A percentile compares a stretch with the other conserved stretches of the same genome.
phyloP scores from a whole-genome alignment of 1,140 invertebrate species.

The Achatina immaculata region DNA sequence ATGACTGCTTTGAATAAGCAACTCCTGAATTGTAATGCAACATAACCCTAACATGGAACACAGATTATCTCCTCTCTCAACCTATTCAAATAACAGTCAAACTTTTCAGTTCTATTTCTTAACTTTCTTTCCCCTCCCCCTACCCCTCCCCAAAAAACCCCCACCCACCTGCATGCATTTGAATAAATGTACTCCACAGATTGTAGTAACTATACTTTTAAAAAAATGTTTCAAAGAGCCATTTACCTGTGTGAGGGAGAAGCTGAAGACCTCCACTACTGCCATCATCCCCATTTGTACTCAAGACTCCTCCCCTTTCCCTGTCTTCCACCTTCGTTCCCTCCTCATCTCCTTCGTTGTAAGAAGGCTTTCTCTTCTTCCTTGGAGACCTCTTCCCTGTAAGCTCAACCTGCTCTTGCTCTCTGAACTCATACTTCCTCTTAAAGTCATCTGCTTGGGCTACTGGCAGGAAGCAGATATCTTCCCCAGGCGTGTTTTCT shows the following conservation, averaged over 20 bases:
- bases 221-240: too few relatives aligned
- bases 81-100: too few relatives aligned
- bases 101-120: too few relatives aligned
- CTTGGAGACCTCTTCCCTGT: constrained; percentile 20
- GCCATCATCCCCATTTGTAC: constrained; percentile 1
- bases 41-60: too few relatives aligned
- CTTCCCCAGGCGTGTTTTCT: neutral
- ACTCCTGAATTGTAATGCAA: too few relatives aligned
- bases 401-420: constrained; percentile 5
- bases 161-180: too few relatives aligned
- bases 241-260: constrained; percentile 34
- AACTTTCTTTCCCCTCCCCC: too few relatives aligned
- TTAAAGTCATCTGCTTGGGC: constrained; percentile 28
- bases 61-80: too few relatives aligned
- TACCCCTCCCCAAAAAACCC: too few relatives aligned
- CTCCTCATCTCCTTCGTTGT: constrained; percentile 22
- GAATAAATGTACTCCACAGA: too few relatives aligned
- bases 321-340: constrained; percentile 20
- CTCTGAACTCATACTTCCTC: constrained; percentile 23
- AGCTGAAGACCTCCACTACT: constrained; percentile 19
- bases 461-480: constrained; percentile 34
- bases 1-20: too few relatives aligned
- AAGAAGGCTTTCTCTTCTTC: constrained; percentile 17
- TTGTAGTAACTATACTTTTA: too few relatives aligned
- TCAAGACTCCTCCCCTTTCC: neutral